Base-by-base conservation (phyloP, 1,140 invertebrate genomes). In the Dendroctonus ponderosae region DNA sequence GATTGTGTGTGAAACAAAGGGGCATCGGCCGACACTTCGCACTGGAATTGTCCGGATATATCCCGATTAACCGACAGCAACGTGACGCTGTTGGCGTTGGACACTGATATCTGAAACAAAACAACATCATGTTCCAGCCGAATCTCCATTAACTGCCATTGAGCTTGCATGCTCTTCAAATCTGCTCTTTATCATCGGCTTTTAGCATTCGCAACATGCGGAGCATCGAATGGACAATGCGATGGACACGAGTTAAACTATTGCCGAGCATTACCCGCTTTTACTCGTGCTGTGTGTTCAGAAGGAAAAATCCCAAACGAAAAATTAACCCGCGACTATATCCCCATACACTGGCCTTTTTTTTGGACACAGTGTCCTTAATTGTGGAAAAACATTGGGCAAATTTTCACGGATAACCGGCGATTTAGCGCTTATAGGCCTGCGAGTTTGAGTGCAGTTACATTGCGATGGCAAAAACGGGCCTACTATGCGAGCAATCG, bases 1-100 rank as follows among this genome's bases (percentile, higher is more conserved):
- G 86, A 83, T 52, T 85, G 82, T 0, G 89, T 90, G 74, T 90
- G 87, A 72, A 89, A 90, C 44, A 84, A 80, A 0, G 89, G 89
- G 1, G 84, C 82, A 73, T 90, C 89, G 3, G 87, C 89, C 0
- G 89, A 88, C 48, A 91, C 87, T 74, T 91, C 89, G 74, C 90
- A 91, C 77, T 87, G 88, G 79, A 90, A 91, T 46, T 80, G 80
- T 5, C 89, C 90, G 48, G 86, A 86, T 43, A 87, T 82, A 5
- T 84, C 81, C 39, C 84, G 80, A 63, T 79, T 80, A 15, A 87
- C 81, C 65, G 84, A 79, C 7, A 82, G 74, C 66, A 87, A 70
- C 37, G 80, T 83, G 52, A 87, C 83, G 51, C 82, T 81, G 42
- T 83, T 77, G 39, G 77, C 79, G 64, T 84, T 82, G 26, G 85